These are phyloP conservation scores for Lasioglossum lativentre DNA, from an alignment of 2,888 invertebrate species.

Conservation along the genomic window DNA sequence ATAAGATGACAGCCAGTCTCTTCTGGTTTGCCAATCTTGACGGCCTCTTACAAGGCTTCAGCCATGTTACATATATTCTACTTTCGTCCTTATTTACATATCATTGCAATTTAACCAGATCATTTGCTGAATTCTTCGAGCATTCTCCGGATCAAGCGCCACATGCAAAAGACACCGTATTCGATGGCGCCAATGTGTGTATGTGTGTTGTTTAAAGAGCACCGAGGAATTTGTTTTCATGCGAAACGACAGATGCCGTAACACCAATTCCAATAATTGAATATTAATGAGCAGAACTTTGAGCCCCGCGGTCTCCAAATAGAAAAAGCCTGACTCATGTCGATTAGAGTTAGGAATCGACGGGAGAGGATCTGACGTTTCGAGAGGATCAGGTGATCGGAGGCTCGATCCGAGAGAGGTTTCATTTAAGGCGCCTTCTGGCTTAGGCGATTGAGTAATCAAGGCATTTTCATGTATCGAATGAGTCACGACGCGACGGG, in stretches of 20 bases:
- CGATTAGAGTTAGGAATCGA: not conserved
- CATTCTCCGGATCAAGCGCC: not conserved
- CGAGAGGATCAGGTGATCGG: not conserved
- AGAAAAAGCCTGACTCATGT: not conserved
- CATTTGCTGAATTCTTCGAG: not conserved
- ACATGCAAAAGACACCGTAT: not conserved
- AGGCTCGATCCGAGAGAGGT: not conserved
- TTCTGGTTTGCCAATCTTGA: not conserved
- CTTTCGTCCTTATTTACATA: not conserved
- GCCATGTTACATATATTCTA: not conserved
- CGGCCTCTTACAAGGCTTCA: not conserved
- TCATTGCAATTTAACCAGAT: not conserved
- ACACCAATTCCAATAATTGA: not conserved
- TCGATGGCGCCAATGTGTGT: too few relatives aligned
- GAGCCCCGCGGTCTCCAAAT: not conserved
- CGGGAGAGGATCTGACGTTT: not conserved
- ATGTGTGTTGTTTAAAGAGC: not conserved
- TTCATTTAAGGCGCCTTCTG: not conserved
- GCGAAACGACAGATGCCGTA: not conserved
- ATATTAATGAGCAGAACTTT: not conserved
- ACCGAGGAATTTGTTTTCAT: not conserved
- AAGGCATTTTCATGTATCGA: not conserved
- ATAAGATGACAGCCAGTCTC: not conserved
- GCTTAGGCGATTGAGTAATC: conserved; percentile 11
- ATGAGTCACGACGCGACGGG: not conserved